Base-by-base conservation (phyloP, 2,113 vertebrate genomes). In the Podarcis cretensis region DNA sequence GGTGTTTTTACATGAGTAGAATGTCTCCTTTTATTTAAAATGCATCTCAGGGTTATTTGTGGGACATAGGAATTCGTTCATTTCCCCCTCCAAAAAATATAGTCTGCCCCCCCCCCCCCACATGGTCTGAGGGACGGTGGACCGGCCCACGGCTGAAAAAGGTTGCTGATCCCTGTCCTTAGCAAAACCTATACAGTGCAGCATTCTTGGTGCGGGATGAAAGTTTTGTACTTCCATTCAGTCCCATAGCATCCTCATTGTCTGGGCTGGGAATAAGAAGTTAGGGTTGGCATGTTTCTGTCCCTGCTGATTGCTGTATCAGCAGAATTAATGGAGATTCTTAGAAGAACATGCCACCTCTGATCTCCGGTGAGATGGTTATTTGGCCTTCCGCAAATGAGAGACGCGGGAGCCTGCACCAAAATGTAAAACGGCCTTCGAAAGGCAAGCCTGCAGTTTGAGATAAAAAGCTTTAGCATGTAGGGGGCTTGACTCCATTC, bases 361-460 rank as follows among this genome's bases (percentile, higher is more conserved):
- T 68, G 65, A 80, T 77, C 25, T 80, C 25, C 13, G 27, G 74
- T 23, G n/a, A 63, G 23, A 59, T 90, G 90, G 74, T 78, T 85
- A 88, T 13, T 81, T 90, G 86, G 25, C 20, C 14, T 90, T 13
- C 1, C 3, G 0, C 48, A 5, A 13, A 13, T 2, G 66, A n/a
- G 13, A 12, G 66, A 23, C n/a, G 86, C 40, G 35, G 68, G 35
- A 13, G 1, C 73, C 83, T 25, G 18, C 48, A 83, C 83, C 14
- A 37, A 86, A 77, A 57, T 83, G 85, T 87, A 83, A 74, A 86
- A 71, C 1, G 10, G 69, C 9, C n/a, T 89, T 92, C 90, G 40
- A 81, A 74, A 68, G 75, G 65, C 37, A 65, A 78, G 68, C 32
- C 54, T 91, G 76, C 40, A 81, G 32, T 0, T 91, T 83, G 69